Conservation (phyloP, 64 coral and sea anemone species). For the Stylophora pistillata region DNA sequence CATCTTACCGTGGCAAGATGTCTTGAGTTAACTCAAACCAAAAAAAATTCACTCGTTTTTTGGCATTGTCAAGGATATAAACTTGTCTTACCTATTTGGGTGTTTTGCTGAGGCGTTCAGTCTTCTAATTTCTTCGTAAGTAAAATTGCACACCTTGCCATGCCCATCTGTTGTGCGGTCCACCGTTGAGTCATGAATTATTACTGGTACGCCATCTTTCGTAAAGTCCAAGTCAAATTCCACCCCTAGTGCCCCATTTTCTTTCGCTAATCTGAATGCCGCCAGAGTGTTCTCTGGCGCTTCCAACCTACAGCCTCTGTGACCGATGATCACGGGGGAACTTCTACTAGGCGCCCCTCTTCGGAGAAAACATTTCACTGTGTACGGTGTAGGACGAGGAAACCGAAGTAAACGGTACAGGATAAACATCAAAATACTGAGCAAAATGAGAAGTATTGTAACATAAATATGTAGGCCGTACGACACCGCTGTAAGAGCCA, state of each 20-base stretch:
- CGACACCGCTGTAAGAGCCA: constrained; percentile 70
- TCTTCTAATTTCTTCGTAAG: constrained; percentile 58
- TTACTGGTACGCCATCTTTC: constrained; percentile 90
- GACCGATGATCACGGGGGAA: constrained; percentile 70
- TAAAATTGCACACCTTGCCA: constrained; percentile 71
- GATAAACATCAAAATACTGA: constrained; percentile 56
- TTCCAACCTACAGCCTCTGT: constrained; percentile 71
- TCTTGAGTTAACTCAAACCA: no score
- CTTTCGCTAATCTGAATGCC: constrained; percentile 82
- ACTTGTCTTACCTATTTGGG: constrained; percentile 47
- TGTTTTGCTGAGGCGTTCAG: constrained; percentile 79
- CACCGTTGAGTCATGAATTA: constrained; percentile 91
- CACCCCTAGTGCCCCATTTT: constrained; percentile 80
- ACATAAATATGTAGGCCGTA: constrained; percentile 87
- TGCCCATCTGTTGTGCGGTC: constrained; percentile 88
- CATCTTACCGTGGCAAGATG: no score
- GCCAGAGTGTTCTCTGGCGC: constrained; percentile 87
- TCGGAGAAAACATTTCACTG: constrained; percentile 85
- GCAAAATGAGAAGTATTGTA: constrained; percentile 61
- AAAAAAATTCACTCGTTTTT: no score
- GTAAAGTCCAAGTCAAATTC: constrained; percentile 96
- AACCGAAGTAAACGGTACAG: constrained; percentile 87
- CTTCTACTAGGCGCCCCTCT: constrained; percentile 62
- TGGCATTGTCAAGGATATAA: not conserved
- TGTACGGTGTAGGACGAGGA: constrained; percentile 80